These are phyloP conservation scores for Trogon melanurus DNA, from an alignment of 2,113 vertebrate species.

Conservation along the genomic window DNA sequence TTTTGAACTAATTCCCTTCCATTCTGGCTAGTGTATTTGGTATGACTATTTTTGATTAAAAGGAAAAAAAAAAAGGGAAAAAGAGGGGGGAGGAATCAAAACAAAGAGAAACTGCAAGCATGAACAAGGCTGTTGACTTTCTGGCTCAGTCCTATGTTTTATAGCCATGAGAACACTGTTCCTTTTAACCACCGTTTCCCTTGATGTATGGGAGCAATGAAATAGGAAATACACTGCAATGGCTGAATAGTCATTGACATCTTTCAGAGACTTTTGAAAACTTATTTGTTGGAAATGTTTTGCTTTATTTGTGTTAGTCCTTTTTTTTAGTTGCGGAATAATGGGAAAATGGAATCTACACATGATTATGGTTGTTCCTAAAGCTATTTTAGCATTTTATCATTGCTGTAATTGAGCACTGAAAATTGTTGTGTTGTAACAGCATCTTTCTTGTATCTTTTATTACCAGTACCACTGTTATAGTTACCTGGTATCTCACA, in stretches of 20 bases:
- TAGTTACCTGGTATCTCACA: background rate
- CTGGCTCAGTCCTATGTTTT: background rate
- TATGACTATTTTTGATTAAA: background rate
- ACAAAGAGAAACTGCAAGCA: slow-evolving; percentile 3
- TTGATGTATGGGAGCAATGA: background rate
- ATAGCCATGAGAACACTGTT: background rate
- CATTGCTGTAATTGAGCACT: background rate
- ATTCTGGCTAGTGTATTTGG: background rate
- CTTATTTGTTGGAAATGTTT: background rate
- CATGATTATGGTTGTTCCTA: background rate
- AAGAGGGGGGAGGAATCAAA: background rate
- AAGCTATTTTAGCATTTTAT: background rate
- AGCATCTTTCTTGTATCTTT: background rate
- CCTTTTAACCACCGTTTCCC: background rate
- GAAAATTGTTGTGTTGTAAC: background rate
- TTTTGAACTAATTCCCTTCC: slow-evolving; percentile 22
- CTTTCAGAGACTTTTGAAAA: background rate
- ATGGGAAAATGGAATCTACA: background rate
- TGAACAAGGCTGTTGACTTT: background rate
- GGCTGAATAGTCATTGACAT: background rate
- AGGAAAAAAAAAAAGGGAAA: background rate
- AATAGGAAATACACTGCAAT: background rate
- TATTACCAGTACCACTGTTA: background rate
- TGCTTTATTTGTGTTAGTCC: background rate
- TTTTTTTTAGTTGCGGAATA: background rate